Evolutionary conservation across 2,113 vertebrate genomes (phyloP).

Genomic region (Rattus norvegicus): DNA sequence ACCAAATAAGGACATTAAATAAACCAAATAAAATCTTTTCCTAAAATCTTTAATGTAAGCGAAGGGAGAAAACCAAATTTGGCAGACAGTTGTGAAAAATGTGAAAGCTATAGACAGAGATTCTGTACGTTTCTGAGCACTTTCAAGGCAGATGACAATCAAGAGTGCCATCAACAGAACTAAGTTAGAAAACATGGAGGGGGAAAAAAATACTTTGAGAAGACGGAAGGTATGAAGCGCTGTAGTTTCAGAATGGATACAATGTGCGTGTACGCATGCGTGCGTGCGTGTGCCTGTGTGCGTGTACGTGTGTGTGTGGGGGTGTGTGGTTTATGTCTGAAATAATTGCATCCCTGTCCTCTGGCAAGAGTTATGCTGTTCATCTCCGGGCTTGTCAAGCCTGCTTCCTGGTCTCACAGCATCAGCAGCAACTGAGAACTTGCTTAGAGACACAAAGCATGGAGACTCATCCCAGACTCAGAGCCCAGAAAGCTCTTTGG

Average conservation of each 20-base stretch:
- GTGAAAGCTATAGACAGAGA: neutral
- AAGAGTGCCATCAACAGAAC: neutral
- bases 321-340: neutral
- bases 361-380: neutral
- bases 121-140: neutral
- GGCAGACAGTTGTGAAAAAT: neutral
- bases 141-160: neutral
- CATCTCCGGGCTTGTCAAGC: neutral
- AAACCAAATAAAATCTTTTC: neutral
- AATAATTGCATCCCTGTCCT: neutral
- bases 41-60: constrained; percentile 10
- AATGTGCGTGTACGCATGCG: neutral
- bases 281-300: neutral
- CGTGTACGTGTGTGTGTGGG: neutral
- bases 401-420: neutral
- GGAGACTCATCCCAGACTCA: neutral
- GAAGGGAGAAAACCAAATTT: constrained; percentile 45
- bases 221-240: neutral
- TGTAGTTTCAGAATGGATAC: too few species aligned
- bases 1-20: constrained; percentile 3
- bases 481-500: neutral
- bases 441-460: neutral
- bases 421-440: neutral
- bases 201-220: neutral
- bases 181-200: neutral